A percentile compares a stretch with the other conserved stretches of the same genome.
Conservation (phyloP, 2,888 invertebrate species). For the Hypselothyrea guttata region DNA sequence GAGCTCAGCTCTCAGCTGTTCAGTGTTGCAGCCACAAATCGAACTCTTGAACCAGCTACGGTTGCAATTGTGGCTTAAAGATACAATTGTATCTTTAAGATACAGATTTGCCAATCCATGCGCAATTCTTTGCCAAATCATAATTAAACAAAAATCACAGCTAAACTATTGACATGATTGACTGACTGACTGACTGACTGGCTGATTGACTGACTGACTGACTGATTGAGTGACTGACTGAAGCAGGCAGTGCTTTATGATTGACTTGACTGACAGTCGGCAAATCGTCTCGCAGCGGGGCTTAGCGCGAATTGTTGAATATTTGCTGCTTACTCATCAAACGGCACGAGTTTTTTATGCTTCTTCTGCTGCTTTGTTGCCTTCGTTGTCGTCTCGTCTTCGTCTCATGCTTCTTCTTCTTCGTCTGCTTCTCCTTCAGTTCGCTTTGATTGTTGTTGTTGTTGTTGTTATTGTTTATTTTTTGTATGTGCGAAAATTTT, state of each 20-base stretch:
- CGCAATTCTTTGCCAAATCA: constrained; percentile 49
- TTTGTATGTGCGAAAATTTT: constrained; percentile 60
- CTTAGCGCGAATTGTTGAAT: constrained; percentile 29
- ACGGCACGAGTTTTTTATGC: constrained; percentile 40
- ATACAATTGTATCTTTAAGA: background rate
- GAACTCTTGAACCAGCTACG: constrained; percentile 29
- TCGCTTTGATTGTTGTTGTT: too few relatives aligned
- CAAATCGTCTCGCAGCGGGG: constrained; percentile 22
- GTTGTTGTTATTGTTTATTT: constrained; percentile 10
- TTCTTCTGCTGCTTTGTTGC: constrained; percentile 7
- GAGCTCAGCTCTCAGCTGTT: too few relatives aligned
- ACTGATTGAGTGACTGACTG: constrained; percentile 9
- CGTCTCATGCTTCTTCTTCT: constrained; percentile 19
- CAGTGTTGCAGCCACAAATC: background rate
- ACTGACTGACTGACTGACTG: too few relatives aligned
- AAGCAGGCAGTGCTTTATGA: constrained; percentile 10
- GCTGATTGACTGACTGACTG: too few relatives aligned
- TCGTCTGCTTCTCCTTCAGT: too few relatives aligned
- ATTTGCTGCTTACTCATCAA: constrained; percentile 65
- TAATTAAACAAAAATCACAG: constrained; percentile 45
- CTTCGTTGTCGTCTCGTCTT: constrained; percentile 1
- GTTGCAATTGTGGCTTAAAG: too few relatives aligned
- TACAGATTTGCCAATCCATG: constrained; percentile 52
- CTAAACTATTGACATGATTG: constrained; percentile 21
- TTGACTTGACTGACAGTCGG: constrained; percentile 34